Percentiles rank a stretch among this genome's conserved stretches.
These are phyloP conservation scores for Botia almorhae DNA, from an alignment of 2,797 vertebrate species.

Conservation along the genomic window DNA sequence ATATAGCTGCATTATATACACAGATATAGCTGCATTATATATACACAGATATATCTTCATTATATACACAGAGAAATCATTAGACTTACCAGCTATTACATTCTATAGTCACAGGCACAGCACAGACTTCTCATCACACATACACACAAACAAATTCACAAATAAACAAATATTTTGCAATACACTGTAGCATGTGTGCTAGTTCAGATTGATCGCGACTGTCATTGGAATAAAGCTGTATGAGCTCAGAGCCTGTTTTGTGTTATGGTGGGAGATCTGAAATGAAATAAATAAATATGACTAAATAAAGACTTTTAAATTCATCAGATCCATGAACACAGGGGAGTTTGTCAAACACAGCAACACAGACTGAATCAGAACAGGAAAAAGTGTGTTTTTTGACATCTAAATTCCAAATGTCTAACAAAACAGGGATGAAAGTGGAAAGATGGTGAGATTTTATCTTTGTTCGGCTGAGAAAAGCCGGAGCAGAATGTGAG, in stretches of 20 bases:
- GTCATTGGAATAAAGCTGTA: constrained; percentile 56
- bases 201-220: constrained; percentile 67
- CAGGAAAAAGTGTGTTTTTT: constrained; percentile 65
- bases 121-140: background rate
- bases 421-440: constrained; percentile 53
- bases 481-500: background rate
- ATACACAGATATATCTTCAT: constrained; percentile 65
- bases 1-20: too few species aligned
- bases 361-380: constrained; percentile 68
- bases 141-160: constrained; percentile 31
- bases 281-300: constrained; percentile 61
- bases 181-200: constrained; percentile 54
- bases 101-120: constrained; percentile 1
- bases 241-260: constrained; percentile 52
- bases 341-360: constrained; percentile 67
- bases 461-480: constrained; percentile 35
- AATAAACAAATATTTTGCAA: constrained; percentile 51
- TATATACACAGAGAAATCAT: constrained; percentile 64
- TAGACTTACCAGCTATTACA: constrained; percentile 25
- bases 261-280: constrained; percentile 53
- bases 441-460: constrained; percentile 44
- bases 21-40: too few species aligned
- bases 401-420: constrained; percentile 63
- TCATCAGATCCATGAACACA: constrained; percentile 66
- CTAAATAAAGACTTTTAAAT: constrained; percentile 67